Percentiles rank a stretch among this genome's conserved stretches.
Evolutionary conservation across 2,797 vertebrate species (phyloP).

Genomic region (Rhinogobio ventralis): DNA sequence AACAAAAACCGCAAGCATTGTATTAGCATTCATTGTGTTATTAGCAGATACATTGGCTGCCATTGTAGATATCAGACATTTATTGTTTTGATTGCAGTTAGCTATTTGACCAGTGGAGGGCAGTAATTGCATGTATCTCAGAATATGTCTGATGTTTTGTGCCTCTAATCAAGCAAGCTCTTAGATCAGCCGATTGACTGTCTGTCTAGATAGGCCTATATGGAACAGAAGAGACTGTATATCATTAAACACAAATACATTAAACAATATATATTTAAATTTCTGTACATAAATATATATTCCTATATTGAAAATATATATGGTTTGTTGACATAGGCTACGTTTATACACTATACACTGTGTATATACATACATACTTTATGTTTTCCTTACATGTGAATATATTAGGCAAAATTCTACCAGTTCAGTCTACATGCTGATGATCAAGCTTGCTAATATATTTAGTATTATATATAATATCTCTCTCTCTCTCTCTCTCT

Average conservation of each 20-base stretch:
- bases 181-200: background rate
- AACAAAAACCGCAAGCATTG: background rate
- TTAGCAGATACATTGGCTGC: background rate
- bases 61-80: background rate
- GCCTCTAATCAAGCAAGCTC: background rate
- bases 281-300: too few relatives aligned
- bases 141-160: background rate
- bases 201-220: background rate
- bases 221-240: background rate
- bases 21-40: too few relatives aligned
- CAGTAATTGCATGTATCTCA: conserved; percentile 31
- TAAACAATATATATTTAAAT: too few relatives aligned
- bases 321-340: background rate
- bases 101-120: conserved; percentile 34
- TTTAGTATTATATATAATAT: background rate
- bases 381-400: too few relatives aligned
- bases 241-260: too few relatives aligned
- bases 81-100: conserved; percentile 4
- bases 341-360: too few relatives aligned
- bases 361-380: too few relatives aligned
- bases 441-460: background rate
- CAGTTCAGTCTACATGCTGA: background rate
- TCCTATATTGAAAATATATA: background rate
- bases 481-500: too few relatives aligned
- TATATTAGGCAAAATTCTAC: background rate